A percentile compares a stretch with the other conserved stretches of the same genome.
Evolutionary conservation across 1,140 invertebrate genomes (phyloP).

Genomic region (Formica selysi): DNA sequence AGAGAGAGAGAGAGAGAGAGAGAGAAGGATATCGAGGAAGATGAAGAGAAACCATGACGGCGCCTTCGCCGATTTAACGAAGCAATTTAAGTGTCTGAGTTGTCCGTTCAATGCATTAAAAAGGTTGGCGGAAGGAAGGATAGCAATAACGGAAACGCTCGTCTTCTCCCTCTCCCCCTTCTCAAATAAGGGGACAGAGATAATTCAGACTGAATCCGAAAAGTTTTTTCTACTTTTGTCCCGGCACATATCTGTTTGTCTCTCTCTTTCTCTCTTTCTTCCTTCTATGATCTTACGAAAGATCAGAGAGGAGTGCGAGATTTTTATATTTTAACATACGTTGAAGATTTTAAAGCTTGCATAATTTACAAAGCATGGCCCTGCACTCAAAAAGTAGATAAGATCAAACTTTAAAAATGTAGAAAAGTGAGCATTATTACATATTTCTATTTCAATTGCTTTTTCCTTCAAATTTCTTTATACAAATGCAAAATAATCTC

Average conservation of each 20-base stretch:
- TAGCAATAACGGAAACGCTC: constrained; percentile 57
- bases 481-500: neutral
- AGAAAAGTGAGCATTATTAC: constrained; percentile 20
- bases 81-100: constrained; percentile 73
- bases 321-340: constrained; percentile 9
- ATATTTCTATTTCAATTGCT: neutral
- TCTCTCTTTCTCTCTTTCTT: no score
- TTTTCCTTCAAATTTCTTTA: no score
- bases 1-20: neutral
- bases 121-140: constrained; percentile 20
- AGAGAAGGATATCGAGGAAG: neutral
- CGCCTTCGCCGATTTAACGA: constrained; percentile 73
- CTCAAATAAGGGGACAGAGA: constrained; percentile 29
- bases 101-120: constrained; percentile 62
- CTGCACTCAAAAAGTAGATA: constrained; percentile 13
- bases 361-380: constrained; percentile 34
- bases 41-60: constrained; percentile 44
- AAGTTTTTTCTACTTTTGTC: constrained; percentile 14
- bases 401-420: neutral
- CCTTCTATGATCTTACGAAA: constrained; percentile 12
- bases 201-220: constrained; percentile 41
- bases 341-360: constrained; percentile 16
- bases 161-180: no score
- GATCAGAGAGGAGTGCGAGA: neutral
- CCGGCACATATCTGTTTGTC: neutral